Base-by-base conservation (phyloP, 2,888 invertebrate species). In the Amphipoea lucens region DNA sequence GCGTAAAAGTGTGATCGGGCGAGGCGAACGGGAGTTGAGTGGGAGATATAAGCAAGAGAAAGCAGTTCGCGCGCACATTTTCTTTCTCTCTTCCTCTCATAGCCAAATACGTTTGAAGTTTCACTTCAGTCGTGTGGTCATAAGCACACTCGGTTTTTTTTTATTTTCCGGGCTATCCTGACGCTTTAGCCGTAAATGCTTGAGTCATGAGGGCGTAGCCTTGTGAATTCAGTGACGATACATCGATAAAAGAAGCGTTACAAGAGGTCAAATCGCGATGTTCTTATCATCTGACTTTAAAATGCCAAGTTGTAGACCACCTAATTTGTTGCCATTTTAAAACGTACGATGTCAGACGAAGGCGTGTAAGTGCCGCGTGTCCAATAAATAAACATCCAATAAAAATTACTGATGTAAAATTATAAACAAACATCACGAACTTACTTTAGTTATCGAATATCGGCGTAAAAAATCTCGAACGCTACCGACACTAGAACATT, bases 211-310 rank as follows among this genome's bases (percentile, higher is more conserved):
- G 23, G 36, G 36, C 36, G 54, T 54, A 54, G 62, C 76, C 76
- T 84, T 74, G 66, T 76, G 7, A 7, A 40, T 84, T 68, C 66
- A 54, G 57, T 83, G 79, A 79, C 42, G 51, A 67, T 48, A 63
- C 4, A 23, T 36, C 17, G 67, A 76, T 79, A 54, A 54, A 74
- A 40, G 36, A 48, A 20, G 9, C 63, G n/a, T 57, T 42, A 36
- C 48, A 60, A 74, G 40, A 79, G 79, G 86, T 79, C 79, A 86
- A 68, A 83, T 72, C 68, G 36, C 17, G 54, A 71, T 68, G 36
- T 29, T 36, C 48, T 85, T 82, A 84, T 82, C 78, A 57, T 40
- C 9, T 57, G 71, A 71, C 60, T 71, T 71, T 11, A 54, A 36
- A 73, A 57, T 73, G 74, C 73, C 73, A 77, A 71, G 70, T 71